Percentiles rank a stretch among this genome's conserved stretches.
Conservation (phyloP, 2,888 invertebrate genomes). For the Zele albiditarsus region DNA sequence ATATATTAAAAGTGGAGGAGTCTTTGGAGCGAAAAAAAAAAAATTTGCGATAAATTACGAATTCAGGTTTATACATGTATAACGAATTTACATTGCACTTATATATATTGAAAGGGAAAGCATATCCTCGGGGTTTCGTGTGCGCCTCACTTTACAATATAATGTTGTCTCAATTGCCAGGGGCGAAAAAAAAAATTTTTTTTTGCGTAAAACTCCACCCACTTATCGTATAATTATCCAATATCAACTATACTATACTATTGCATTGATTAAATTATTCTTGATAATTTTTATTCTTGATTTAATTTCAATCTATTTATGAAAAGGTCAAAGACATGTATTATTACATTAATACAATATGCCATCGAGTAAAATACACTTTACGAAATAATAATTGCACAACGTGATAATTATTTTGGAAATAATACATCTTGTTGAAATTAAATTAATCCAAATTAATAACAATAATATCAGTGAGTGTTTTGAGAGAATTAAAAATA, state of each 20-base stretch:
- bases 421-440: not conserved
- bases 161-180: conserved; percentile 48
- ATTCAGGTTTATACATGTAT: not conserved
- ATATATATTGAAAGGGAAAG: conserved; percentile 45
- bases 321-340: not conserved
- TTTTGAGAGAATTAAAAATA: not conserved
- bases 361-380: too few species aligned
- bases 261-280: not conserved
- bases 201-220: conserved; percentile 41
- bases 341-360: too few species aligned
- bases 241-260: not conserved
- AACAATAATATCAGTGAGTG: not conserved
- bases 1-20: not conserved
- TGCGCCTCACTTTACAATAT: conserved; percentile 30
- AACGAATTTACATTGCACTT: conserved; percentile 1
- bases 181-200: conserved; percentile 41
- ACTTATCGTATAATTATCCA: conserved; percentile 23
- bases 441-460: conserved; percentile 4
- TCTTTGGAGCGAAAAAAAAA: conserved; percentile 10
- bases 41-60: conserved; percentile 8
- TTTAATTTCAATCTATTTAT: not conserved
- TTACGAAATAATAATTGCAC: not conserved
- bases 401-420: not conserved
- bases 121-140: conserved; percentile 50
- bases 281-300: not conserved